Conservation (phyloP, 1,140 invertebrate species). For the Paraescarpia echinospica region DNA sequence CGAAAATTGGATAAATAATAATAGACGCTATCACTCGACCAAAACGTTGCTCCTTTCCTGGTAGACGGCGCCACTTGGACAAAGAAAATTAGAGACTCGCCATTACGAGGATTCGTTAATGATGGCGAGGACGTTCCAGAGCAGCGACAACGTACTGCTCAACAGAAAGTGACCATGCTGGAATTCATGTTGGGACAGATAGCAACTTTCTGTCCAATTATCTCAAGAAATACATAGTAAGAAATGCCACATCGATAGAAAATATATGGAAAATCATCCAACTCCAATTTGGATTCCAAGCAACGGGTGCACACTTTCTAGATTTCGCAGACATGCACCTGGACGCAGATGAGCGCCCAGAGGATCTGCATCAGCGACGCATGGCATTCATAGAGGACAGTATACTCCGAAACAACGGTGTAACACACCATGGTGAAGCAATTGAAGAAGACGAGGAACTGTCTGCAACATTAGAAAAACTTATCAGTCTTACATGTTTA, state of each 20-base stretch:
- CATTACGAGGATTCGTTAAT: too few relatives aligned
- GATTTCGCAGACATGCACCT: background rate
- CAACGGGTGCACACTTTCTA: background rate
- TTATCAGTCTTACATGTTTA: background rate
- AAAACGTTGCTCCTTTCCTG: too few relatives aligned
- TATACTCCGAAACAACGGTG: background rate
- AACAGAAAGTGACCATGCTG: too few relatives aligned
- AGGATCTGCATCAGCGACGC: background rate
- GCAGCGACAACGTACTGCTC: too few relatives aligned
- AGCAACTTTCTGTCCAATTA: too few relatives aligned
- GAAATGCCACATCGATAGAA: background rate
- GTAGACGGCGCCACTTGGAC: too few relatives aligned
- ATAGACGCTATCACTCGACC: too few relatives aligned
- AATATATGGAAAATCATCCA: background rate
- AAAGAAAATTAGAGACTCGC: too few relatives aligned
- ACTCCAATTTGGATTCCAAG: background rate
- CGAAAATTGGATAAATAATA: too few relatives aligned
- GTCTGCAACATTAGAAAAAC: background rate
- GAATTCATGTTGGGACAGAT: too few relatives aligned
- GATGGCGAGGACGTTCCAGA: too few relatives aligned
- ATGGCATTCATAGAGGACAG: background rate
- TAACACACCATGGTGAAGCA: background rate
- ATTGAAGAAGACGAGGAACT: background rate
- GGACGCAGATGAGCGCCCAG: background rate
- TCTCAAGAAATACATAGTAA: too few relatives aligned